Evolutionary conservation across 2,113 vertebrate species (phyloP).

Genomic region (Rousettus leschenaultii): DNA sequence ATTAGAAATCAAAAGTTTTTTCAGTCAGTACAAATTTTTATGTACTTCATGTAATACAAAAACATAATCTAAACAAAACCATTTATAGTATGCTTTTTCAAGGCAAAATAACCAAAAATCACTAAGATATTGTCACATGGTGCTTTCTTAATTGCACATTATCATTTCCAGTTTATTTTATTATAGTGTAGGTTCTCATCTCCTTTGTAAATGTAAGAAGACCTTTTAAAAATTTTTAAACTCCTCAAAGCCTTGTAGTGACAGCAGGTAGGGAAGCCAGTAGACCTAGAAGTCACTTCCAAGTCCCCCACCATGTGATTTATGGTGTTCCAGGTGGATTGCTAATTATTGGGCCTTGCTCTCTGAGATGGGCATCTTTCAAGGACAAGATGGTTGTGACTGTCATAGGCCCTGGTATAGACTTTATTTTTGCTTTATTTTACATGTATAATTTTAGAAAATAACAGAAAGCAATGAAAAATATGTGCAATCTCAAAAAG

Average conservation of each 20-base stretch:
- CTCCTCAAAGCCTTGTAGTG: background rate
- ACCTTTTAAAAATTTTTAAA: background rate
- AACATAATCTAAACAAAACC: background rate
- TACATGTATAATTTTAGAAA: background rate
- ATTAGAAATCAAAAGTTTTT: slow-evolving; percentile 19
- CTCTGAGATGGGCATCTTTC: background rate
- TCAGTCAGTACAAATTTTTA: background rate
- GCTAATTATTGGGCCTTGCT: background rate
- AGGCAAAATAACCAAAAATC: background rate
- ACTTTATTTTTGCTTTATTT: slow-evolving; percentile 3
- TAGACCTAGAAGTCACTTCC: background rate
- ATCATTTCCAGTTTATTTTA: background rate
- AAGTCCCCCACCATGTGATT: background rate
- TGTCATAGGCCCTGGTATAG: background rate
- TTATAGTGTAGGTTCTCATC: background rate
- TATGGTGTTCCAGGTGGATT: background rate
- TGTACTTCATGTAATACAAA: background rate
- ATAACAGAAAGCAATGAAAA: background rate
- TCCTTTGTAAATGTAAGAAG: background rate
- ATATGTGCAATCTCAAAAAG: background rate
- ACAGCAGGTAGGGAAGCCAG: background rate
- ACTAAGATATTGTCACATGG: background rate
- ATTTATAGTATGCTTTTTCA: background rate
- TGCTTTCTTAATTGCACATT: background rate
- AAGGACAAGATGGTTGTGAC: background rate